Conservation (phyloP, 2,797 vertebrate species). For the Dendrocincla tyrannina region DNA sequence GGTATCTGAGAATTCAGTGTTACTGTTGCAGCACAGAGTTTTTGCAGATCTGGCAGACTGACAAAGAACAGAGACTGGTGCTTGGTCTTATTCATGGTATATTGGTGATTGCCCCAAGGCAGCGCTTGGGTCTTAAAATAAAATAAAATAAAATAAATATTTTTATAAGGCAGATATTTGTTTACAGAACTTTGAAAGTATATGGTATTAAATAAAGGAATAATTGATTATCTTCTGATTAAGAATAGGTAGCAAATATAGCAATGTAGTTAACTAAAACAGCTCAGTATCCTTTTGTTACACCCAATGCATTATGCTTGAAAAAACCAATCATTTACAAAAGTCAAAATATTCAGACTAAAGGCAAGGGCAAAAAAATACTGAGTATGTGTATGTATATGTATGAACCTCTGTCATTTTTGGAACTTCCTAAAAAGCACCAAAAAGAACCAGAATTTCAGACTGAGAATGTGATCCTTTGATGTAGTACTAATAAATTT, state of each 20-base stretch:
- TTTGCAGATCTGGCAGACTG: slow-evolving; percentile 79
- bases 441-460: background rate
- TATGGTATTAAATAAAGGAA: background rate
- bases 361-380: background rate
- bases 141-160: background rate
- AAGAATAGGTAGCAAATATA: background rate
- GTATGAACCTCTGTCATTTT: background rate
- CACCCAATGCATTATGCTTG: background rate
- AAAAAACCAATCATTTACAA: background rate
- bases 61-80: slow-evolving; percentile 82
- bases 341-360: background rate
- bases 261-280: background rate
- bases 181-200: background rate
- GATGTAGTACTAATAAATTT: background rate
- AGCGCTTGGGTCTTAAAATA: background rate
- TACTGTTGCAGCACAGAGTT: slow-evolving; percentile 78
- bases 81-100: slow-evolving; percentile 76
- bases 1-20: slow-evolving; percentile 56
- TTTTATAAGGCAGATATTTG: background rate
- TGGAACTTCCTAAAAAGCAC: background rate
- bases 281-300: background rate
- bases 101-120: background rate
- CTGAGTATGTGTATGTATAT: background rate
- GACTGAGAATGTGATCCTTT: background rate
- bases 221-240: background rate